These are phyloP conservation scores for Oasisia sp. DNA, from an alignment of 2,888 invertebrate species.

Conservation along the genomic window DNA sequence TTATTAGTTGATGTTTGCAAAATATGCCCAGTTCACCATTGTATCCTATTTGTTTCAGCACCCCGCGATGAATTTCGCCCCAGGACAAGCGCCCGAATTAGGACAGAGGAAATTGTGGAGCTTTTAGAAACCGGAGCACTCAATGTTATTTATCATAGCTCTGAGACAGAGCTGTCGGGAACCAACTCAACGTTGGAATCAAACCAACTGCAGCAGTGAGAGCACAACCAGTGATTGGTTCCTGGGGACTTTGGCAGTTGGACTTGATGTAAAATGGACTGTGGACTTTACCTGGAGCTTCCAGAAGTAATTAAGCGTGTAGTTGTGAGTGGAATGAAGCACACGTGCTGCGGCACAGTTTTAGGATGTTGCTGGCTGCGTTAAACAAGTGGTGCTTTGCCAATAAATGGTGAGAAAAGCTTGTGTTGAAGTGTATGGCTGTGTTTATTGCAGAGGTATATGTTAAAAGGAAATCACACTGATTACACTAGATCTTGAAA, in stretches of 20 bases:
- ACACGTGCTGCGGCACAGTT: not conserved
- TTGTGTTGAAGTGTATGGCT: not conserved
- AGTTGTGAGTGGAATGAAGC: not conserved
- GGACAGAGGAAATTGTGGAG: conserved; percentile 31
- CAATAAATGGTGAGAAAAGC: conserved; percentile 6
- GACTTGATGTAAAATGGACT: conserved; percentile 1
- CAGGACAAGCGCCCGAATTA: conserved; percentile 34
- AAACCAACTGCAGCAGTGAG: not conserved
- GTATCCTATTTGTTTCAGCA: conserved; percentile 35
- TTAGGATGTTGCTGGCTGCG: not conserved
- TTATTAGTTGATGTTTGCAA: not conserved
- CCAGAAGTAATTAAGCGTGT: not conserved
- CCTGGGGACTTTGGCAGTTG: conserved; percentile 13
- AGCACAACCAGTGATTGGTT: not conserved
- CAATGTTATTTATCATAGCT: not conserved
- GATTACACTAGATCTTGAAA: not conserved
- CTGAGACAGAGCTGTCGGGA: not conserved
- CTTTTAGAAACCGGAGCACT: conserved; percentile 25
- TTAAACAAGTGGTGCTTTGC: not conserved
- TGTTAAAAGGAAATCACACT: not conserved
- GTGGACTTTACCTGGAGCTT: not conserved
- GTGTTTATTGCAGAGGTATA: not conserved
- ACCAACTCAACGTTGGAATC: not conserved
- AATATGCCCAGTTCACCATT: too few species aligned
- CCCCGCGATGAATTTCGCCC: conserved; percentile 28